Conservation (phyloP, 30 jellyfish, hydroid and myxozoan genomes). For the Turritopsis dohrnii region DNA sequence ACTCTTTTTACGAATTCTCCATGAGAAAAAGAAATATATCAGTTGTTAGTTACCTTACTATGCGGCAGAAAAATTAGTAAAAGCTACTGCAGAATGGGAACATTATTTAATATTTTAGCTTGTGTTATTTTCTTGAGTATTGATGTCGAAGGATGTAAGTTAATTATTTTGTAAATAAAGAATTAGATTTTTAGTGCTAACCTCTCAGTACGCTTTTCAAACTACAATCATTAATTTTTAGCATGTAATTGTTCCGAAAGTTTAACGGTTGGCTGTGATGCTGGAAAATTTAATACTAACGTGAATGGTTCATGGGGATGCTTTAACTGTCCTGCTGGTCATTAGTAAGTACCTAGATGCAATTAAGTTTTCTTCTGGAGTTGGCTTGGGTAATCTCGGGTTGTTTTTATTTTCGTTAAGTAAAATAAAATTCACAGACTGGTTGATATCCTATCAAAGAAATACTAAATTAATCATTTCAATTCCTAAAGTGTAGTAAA, state of each 20-base stretch:
- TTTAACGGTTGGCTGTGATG: conserved; percentile 56
- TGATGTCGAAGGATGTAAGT: not conserved
- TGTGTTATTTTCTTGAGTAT: not conserved
- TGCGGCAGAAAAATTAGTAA: not conserved
- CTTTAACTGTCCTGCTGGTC: conserved; percentile 89
- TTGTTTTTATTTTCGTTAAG: not conserved
- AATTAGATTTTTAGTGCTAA: not conserved
- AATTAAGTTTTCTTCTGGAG: not conserved
- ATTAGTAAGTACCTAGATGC: conserved; percentile 59
- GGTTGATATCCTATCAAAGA: too few relatives aligned
- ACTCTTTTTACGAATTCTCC: too few relatives aligned
- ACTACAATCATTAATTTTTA: not conserved
- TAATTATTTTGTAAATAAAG: too few relatives aligned
- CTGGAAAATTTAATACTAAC: conserved; percentile 62
- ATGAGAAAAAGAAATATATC: not conserved
- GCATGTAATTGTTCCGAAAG: conserved; percentile 13
- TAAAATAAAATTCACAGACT: not conserved
- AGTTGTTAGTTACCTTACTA: not conserved
- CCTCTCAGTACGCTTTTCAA: not conserved
- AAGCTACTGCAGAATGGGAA: not conserved
- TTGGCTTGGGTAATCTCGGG: not conserved
- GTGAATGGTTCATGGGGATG: conserved; percentile 81
- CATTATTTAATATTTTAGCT: not conserved
- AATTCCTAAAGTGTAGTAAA: too few relatives aligned
- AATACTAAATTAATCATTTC: too few relatives aligned